Base-by-base conservation (phyloP, 2,888 invertebrate genomes). In the Cheilosia grossa region DNA sequence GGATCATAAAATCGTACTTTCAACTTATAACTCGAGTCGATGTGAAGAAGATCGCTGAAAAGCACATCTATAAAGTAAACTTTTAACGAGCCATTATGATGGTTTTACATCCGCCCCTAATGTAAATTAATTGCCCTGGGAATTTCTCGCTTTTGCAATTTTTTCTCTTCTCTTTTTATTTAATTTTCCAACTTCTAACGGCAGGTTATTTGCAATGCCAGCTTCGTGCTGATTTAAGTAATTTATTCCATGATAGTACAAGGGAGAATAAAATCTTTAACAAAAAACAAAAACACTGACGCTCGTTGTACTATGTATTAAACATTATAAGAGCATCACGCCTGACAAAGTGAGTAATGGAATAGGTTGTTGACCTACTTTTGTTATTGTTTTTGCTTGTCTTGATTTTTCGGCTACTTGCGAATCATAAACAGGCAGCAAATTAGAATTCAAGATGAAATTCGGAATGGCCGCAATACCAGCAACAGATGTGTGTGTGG, bases 331-430 rank as follows among this genome's bases (percentile, higher is more conserved):
- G 40, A 58, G 66, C 47, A 75, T 73, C 42, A 15, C 64, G 74
- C 67, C 73, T 80, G 74, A 80, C 73, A 69, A 56, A 64, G 63
- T 81, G 66, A 69, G 42, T 64, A 79, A 79, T 67, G 19, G 64
- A 61, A 53, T 33, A 72, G 79, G 79, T 74, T 83, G 69, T 69
- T 83, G 82, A 51, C 79, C 82, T 74, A 83, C 53, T 74, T 83
- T 53, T 64, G 30, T 10, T 70, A 47, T 15, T 33, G 66, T 33
- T 40, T 21, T 19, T 37, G 64, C 30, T 37, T 56, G 44, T 53
- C 53, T 66, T 53, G n/a, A 40, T 59, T 70, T 58, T 70, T 27
- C 5, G 42, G 58, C 58, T 37, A 51, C 30, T 51, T 56, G n/a
- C 5, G 19, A 47, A 37, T 44, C 21, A 37, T 51, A 13, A 51